Evolutionary conservation across 1,140 invertebrate species (phyloP).

Genomic region (Drosophila dunni): DNA sequence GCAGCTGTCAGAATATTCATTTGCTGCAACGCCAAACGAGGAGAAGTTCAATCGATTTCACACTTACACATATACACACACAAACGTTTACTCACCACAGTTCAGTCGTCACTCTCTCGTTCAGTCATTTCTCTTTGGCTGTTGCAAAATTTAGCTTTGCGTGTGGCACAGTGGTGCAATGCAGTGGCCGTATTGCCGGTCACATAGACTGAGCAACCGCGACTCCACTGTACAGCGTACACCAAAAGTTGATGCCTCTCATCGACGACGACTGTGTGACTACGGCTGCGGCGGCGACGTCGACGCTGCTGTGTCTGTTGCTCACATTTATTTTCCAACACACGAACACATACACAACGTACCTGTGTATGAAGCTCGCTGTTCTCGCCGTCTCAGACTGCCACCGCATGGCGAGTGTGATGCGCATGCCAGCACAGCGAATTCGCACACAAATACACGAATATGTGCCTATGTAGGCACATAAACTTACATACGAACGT

Average conservation of each 20-base stretch:
- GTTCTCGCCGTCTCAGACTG: constrained; percentile 2
- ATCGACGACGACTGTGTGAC: constrained; percentile 12
- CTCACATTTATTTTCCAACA: constrained; percentile 29
- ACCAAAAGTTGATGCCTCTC: constrained; percentile 28
- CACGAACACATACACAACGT: constrained; percentile 8
- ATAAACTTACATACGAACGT: constrained; percentile 28
- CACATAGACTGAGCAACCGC: constrained; percentile 31
- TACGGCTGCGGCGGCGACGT: background rate
- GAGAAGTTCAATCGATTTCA: constrained; percentile 51
- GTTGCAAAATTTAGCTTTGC: constrained; percentile 39
- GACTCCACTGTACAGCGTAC: constrained; percentile 38
- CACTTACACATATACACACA: constrained; percentile 17
- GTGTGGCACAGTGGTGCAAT: constrained; percentile 46
- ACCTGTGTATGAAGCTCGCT: constrained; percentile 8
- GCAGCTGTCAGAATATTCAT: constrained; percentile 49
- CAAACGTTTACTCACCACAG: constrained; percentile 49
- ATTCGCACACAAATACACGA: constrained; percentile 43
- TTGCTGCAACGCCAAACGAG: constrained; percentile 40
- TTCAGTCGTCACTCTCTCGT: constrained; percentile 13
- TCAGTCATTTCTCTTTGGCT: background rate
- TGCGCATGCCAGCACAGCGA: constrained; percentile 62
- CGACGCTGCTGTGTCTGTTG: constrained; percentile 46
- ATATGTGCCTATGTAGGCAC: background rate
- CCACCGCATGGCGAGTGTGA: constrained; percentile 47
- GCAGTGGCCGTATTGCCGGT: constrained; percentile 40